Conservation (phyloP, 2,797 vertebrate species). For the Macrochelys suwanniensis region DNA sequence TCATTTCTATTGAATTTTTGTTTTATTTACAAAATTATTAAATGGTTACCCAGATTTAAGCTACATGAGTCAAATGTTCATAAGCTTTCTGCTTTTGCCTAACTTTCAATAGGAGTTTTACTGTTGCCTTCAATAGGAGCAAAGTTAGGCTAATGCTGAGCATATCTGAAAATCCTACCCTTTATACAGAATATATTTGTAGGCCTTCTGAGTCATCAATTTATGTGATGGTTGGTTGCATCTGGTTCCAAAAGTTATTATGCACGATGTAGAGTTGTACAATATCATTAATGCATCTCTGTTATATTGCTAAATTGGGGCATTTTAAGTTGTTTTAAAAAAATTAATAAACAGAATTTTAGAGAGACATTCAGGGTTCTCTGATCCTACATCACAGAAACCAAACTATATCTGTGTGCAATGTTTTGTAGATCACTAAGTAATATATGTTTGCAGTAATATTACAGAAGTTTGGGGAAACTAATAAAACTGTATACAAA, state of each 20-base stretch:
- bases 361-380: background rate
- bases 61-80: background rate
- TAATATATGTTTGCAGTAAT: background rate
- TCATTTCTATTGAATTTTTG: background rate
- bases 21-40: background rate
- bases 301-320: background rate
- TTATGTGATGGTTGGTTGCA: background rate
- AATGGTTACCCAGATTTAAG: background rate
- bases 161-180: background rate
- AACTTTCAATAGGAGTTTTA: background rate
- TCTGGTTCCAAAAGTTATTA: background rate
- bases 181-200: background rate
- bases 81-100: background rate
- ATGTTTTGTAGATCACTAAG: background rate
- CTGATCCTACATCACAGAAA: background rate
- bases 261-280: background rate
- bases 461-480: background rate
- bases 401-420: background rate
- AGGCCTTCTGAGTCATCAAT: background rate
- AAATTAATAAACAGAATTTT: background rate
- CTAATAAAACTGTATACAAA: background rate
- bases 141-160: background rate
- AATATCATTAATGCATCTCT: background rate
- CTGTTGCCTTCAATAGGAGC: background rate
- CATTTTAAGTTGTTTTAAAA: background rate